phyloP scores from a whole-genome alignment of 2,888 invertebrate genomes.

The Amblyjoppa proteus region DNA sequence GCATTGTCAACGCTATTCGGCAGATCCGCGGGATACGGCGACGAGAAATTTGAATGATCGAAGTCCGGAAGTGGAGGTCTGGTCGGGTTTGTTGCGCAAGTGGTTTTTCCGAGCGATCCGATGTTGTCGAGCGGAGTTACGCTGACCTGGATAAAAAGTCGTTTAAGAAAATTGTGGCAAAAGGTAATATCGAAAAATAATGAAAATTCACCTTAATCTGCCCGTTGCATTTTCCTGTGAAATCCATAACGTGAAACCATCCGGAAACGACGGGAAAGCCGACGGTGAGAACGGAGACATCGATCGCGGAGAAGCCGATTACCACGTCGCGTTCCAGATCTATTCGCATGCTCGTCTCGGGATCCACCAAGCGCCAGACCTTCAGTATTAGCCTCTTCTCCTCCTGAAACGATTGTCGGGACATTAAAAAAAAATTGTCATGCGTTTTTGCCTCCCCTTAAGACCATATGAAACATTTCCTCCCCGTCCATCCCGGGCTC shows the following conservation, averaged over 20 bases:
- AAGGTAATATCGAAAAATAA: not conserved
- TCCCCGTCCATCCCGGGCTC: too few relatives aligned
- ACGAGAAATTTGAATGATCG: slow-evolving; percentile 65
- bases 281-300: slow-evolving; percentile 86
- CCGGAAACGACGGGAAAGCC: slow-evolving; percentile 87
- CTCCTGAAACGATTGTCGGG: slow-evolving; percentile 83
- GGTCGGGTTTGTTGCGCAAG: slow-evolving; percentile 62
- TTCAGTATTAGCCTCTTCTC: slow-evolving; percentile 88
- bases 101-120: slow-evolving; percentile 74
- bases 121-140: slow-evolving; percentile 87
- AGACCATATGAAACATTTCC: too few relatives aligned
- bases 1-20: slow-evolving; percentile 9
- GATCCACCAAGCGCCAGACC: slow-evolving; percentile 87
- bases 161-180: not conserved
- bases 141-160: slow-evolving; percentile 82
- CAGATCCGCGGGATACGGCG: slow-evolving; percentile 61
- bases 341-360: slow-evolving; percentile 84
- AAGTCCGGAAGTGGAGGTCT: slow-evolving; percentile 61
- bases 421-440: not conserved
- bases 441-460: too few relatives aligned
- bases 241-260: slow-evolving; percentile 89
- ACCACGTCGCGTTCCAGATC: slow-evolving; percentile 87
- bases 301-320: slow-evolving; percentile 88
- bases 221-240: slow-evolving; percentile 86
- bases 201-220: slow-evolving; percentile 86